A percentile compares a stretch with the other conserved stretches of the same genome.
These are phyloP conservation scores for Drosophila baimaii DNA, from an alignment of 1,140 invertebrate genomes.

Conservation along the genomic window DNA sequence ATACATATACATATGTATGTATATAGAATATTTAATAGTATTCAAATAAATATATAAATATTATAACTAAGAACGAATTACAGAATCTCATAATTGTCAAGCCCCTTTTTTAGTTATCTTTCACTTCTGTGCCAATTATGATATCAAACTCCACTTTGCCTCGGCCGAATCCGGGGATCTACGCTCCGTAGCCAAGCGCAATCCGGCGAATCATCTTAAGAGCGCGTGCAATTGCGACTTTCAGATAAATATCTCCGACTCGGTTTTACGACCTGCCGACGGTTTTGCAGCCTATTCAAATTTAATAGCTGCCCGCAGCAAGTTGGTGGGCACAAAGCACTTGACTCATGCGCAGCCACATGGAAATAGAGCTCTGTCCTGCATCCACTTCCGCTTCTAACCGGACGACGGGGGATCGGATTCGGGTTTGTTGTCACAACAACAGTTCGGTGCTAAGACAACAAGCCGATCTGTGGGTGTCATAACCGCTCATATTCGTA, in stretches of 20 bases:
- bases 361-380: slow-evolving; percentile 33
- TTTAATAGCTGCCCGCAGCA: slow-evolving; percentile 41
- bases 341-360: slow-evolving; percentile 63
- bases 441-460: slow-evolving; percentile 49
- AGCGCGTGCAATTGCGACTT: slow-evolving; percentile 66
- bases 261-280: slow-evolving; percentile 43
- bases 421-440: slow-evolving; percentile 71
- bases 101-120: background rate
- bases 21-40: no score
- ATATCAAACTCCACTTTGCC: slow-evolving; percentile 32
- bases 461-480: slow-evolving; percentile 69
- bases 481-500: slow-evolving; percentile 61
- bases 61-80: no score
- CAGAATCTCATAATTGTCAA: background rate
- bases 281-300: slow-evolving; percentile 38
- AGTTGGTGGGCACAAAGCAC: slow-evolving; percentile 64
- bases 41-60: no score
- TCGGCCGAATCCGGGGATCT: slow-evolving; percentile 28
- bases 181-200: slow-evolving; percentile 20
- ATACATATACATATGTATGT: no score
- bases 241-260: slow-evolving; percentile 52
- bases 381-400: slow-evolving; percentile 62
- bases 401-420: slow-evolving; percentile 41
- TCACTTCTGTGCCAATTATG: slow-evolving; percentile 10
- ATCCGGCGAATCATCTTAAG: slow-evolving; percentile 40